Conservation (phyloP, 2,888 invertebrate genomes). For the Acholoe squamosa region DNA sequence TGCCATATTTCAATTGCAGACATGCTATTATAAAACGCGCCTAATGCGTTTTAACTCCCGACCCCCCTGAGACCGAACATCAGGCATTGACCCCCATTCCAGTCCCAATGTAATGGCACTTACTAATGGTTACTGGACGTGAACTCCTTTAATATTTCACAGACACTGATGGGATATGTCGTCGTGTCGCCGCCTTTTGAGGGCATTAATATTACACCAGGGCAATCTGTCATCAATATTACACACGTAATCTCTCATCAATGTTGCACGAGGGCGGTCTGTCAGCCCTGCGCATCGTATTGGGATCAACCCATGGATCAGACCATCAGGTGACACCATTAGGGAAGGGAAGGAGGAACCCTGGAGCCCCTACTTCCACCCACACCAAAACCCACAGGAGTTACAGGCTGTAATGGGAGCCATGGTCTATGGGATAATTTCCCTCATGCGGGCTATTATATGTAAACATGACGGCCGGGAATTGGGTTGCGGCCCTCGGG, state of each 20-base stretch:
- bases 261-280: constrained; percentile 28
- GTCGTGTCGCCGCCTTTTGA: constrained; percentile 6
- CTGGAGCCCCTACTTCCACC: no score
- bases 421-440: not conserved
- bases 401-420: not conserved
- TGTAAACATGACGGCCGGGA: not conserved
- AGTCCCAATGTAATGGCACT: constrained; percentile 10
- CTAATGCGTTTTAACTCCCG: no score
- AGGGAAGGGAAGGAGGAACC: not conserved
- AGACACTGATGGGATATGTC: constrained; percentile 38
- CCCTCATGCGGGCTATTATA: not conserved
- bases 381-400: not conserved
- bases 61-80: no score
- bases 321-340: constrained; percentile 10
- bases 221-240: constrained; percentile 12
- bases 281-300: not conserved
- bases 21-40: no score
- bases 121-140: not conserved
- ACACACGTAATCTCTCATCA: not conserved
- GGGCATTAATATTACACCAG: constrained; percentile 36
- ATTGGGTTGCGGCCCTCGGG: not conserved
- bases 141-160: constrained; percentile 35
- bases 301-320: constrained; percentile 37
- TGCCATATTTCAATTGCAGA: no score
- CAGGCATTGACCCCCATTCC: no score